phyloP scores from a whole-genome alignment of 2,797 vertebrate genomes.

The Sebastiscus tertius region DNA sequence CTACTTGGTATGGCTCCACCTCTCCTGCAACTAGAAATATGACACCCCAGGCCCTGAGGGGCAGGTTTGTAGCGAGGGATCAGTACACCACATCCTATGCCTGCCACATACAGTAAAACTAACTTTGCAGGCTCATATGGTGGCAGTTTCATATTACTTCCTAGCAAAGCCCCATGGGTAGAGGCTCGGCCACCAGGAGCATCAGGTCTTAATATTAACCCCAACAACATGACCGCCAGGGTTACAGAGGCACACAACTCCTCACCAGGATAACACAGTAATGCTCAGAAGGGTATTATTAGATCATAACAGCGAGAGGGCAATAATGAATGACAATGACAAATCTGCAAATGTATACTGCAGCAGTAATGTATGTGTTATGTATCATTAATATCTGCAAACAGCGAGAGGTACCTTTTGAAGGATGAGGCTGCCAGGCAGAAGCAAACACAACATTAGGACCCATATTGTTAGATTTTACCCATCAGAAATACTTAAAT shows the following conservation, averaged over 20 bases:
- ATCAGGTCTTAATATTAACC: not conserved
- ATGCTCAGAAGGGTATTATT: not conserved
- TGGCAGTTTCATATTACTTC: not conserved
- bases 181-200: not conserved
- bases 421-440: slow-evolving; percentile 12
- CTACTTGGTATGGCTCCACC: slow-evolving; percentile 7
- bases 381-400: slow-evolving; percentile 22
- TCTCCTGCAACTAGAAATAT: slow-evolving; percentile 6
- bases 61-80: slow-evolving; percentile 17
- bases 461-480: not conserved
- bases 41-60: not conserved
- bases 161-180: slow-evolving; percentile 1
- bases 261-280: not conserved
- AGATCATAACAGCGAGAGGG: slow-evolving; percentile 1
- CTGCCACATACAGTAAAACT: slow-evolving; percentile 17
- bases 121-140: slow-evolving; percentile 4
- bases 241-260: not conserved
- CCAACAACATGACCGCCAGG: not conserved
- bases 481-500: slow-evolving; percentile 24
- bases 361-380: slow-evolving; percentile 3
- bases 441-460: slow-evolving; percentile 14
- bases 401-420: not conserved
- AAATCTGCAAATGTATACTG: not conserved
- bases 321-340: slow-evolving; percentile 10
- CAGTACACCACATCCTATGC: not conserved